A percentile compares a stretch with the other conserved stretches of the same genome.
phyloP scores from a whole-genome alignment of 1,140 invertebrate species.

The Bombus haemorrhoidalis region DNA sequence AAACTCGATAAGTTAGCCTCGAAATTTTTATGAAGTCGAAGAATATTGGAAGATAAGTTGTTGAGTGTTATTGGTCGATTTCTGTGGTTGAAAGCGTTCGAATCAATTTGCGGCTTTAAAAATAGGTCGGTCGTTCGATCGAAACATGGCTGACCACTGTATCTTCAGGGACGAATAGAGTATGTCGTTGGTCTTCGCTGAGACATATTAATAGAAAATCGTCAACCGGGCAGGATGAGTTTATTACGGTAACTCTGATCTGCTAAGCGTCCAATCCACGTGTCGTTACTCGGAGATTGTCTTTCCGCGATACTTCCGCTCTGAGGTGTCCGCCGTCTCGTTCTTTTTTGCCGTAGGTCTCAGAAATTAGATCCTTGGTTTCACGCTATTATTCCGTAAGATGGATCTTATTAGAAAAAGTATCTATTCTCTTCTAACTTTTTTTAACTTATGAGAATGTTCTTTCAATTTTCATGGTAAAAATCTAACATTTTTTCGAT shows the following conservation, averaged over 20 bases:
- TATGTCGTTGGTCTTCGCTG: background rate
- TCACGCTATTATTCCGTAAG: too few relatives aligned
- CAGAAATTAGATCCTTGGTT: too few relatives aligned
- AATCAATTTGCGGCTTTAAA: background rate
- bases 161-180: background rate
- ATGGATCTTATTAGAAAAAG: too few relatives aligned
- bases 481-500: background rate
- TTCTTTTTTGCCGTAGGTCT: too few relatives aligned
- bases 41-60: background rate
- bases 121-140: slow-evolving; percentile 9
- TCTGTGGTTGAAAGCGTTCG: background rate
- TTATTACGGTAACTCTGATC: slow-evolving; percentile 6
- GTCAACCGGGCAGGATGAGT: background rate
- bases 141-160: background rate
- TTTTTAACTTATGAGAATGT: too few relatives aligned
- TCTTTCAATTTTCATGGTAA: background rate
- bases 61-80: background rate
- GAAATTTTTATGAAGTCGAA: background rate
- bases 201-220: slow-evolving; percentile 43
- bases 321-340: background rate
- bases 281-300: background rate
- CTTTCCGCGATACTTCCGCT: background rate
- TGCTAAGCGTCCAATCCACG: background rate
- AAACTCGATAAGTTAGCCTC: background rate
- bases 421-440: too few relatives aligned